A percentile compares a stretch with the other conserved stretches of the same genome.
Evolutionary conservation across 2,888 invertebrate species (phyloP).

Genomic region (Drosophila bunnanda): DNA sequence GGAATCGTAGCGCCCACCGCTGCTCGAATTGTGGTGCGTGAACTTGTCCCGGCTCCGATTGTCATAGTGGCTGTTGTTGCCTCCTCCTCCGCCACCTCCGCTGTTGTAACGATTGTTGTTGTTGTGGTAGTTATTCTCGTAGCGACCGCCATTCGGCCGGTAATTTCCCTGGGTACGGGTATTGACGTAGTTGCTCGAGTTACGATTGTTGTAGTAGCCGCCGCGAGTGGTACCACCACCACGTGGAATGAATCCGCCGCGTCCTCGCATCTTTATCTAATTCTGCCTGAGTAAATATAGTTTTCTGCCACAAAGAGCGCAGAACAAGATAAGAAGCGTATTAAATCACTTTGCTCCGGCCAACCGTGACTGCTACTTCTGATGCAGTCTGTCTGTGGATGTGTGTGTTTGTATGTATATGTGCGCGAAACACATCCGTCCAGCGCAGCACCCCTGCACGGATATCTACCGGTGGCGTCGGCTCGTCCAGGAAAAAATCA

Average conservation of each 20-base stretch:
- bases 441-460: slow-evolving; percentile 23
- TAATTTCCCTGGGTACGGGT: slow-evolving; percentile 81
- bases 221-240: slow-evolving; percentile 76
- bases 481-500: slow-evolving; percentile 4
- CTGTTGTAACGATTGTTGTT: slow-evolving; percentile 74
- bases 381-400: background rate
- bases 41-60: slow-evolving; percentile 73
- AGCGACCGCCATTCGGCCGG: slow-evolving; percentile 76
- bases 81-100: slow-evolving; percentile 30
- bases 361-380: background rate
- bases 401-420: slow-evolving; percentile 3
- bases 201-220: slow-evolving; percentile 74
- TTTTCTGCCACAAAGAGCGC: background rate
- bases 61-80: slow-evolving; percentile 64
- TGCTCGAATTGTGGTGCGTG: slow-evolving; percentile 67
- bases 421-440: slow-evolving; percentile 9
- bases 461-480: slow-evolving; percentile 20
- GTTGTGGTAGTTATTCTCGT: slow-evolving; percentile 72
- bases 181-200: slow-evolving; percentile 77
- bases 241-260: slow-evolving; percentile 77
- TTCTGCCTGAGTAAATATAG: background rate
- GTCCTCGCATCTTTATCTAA: slow-evolving; percentile 73
- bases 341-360: slow-evolving; percentile 1
- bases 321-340: background rate
- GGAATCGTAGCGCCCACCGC: slow-evolving; percentile 79